Conservation (phyloP, 1,140 invertebrate genomes). For the Drosophila burlai region DNA sequence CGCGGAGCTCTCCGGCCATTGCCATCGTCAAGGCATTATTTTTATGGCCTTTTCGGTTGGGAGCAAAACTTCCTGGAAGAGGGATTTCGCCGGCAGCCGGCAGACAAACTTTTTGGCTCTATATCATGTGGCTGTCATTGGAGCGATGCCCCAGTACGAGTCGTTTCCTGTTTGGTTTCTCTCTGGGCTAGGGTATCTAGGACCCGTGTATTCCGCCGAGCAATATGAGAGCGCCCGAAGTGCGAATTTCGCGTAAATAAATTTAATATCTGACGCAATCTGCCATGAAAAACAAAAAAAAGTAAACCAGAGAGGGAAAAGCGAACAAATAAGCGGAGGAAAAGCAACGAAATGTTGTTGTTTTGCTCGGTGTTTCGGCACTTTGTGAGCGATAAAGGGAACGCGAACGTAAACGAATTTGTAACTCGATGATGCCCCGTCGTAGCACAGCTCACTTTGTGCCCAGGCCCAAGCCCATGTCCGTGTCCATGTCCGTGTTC, state of each 20-base stretch:
- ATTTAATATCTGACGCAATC: constrained; percentile 79
- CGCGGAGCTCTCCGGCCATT: neutral
- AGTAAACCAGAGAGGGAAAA: constrained; percentile 11
- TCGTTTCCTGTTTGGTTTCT: constrained; percentile 1
- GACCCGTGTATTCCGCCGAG: neutral
- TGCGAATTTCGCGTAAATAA: constrained; percentile 75
- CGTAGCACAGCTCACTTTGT: constrained; percentile 50
- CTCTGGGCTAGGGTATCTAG: constrained; percentile 10
- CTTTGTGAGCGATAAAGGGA: constrained; percentile 37
- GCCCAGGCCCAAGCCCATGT: neutral
- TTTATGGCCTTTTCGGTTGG: constrained; percentile 2
- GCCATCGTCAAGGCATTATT: constrained; percentile 8
- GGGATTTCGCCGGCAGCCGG: constrained; percentile 1
- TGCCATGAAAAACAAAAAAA: constrained; percentile 46
- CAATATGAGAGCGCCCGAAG: constrained; percentile 52
- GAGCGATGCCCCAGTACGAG: constrained; percentile 14
- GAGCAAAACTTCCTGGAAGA: neutral
- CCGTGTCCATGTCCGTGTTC: constrained; percentile 11
- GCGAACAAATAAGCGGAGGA: constrained; percentile 10
- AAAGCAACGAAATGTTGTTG: constrained; percentile 20
- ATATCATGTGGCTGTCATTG: constrained; percentile 42
- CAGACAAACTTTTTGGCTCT: constrained; percentile 22
- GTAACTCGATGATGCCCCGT: constrained; percentile 54
- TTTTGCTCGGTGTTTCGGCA: constrained; percentile 14
- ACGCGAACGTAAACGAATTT: constrained; percentile 64